These are phyloP conservation scores for Chorisops tibialis DNA, from an alignment of 2,888 invertebrate species.

Conservation along the genomic window DNA sequence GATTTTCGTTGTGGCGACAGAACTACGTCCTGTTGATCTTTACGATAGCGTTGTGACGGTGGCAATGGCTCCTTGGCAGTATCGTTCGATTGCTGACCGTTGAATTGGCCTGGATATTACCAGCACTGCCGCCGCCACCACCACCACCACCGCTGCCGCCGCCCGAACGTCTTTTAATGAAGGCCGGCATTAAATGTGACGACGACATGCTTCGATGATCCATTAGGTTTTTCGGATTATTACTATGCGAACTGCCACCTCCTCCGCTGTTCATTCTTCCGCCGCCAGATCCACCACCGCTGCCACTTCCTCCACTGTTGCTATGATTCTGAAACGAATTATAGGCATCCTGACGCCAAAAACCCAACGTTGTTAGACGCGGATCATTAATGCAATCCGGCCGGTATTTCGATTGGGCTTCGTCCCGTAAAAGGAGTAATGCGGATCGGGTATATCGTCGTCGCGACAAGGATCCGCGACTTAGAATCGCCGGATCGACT, in stretches of 20 bases:
- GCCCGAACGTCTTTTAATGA: slow-evolving; percentile 46
- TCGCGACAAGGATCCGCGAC: slow-evolving; percentile 47
- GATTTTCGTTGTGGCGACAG: slow-evolving; percentile 82
- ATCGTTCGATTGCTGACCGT: not conserved
- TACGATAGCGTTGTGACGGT: not conserved
- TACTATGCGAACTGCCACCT: not conserved
- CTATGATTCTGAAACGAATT: not conserved
- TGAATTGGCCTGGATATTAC: not conserved
- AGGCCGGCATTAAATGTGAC: slow-evolving; percentile 50
- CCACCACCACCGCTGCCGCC: slow-evolving; percentile 21
- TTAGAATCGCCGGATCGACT: slow-evolving; percentile 60
- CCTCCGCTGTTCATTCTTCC: slow-evolving; percentile 30
- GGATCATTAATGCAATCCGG: slow-evolving; percentile 65
- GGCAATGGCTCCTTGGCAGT: not conserved
- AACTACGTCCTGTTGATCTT: slow-evolving; percentile 48
- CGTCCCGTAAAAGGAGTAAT: slow-evolving; percentile 67
- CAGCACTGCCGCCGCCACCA: not conserved
- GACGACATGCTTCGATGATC: slow-evolving; percentile 48
- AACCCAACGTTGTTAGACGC: slow-evolving; percentile 41
- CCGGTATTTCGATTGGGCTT: slow-evolving; percentile 66
- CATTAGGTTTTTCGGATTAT: slow-evolving; percentile 39
- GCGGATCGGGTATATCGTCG: slow-evolving; percentile 65
- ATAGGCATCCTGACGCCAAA: slow-evolving; percentile 54
- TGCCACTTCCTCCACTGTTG: slow-evolving; percentile 1
- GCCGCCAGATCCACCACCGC: slow-evolving; percentile 13